These are phyloP conservation scores for Mesorhabditis sp. DNA, from an alignment of 2,888 invertebrate species.

Conservation along the genomic window DNA sequence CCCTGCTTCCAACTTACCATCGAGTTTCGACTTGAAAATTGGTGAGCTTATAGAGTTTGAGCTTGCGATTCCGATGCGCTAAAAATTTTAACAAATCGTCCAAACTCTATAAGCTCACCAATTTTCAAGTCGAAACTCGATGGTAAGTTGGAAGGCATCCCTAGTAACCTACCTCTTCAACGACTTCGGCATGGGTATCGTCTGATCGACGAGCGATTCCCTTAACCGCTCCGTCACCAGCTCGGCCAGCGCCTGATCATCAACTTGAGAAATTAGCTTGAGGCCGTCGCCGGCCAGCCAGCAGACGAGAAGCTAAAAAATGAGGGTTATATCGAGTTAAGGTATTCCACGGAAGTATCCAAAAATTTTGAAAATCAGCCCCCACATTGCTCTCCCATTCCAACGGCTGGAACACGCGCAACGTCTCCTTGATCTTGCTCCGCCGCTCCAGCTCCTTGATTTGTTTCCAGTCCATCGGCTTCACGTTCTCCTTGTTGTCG, in stretches of 20 bases:
- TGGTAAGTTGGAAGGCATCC: too few relatives aligned
- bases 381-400: constrained; percentile 29
- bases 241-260: background rate
- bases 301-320: constrained; percentile 25
- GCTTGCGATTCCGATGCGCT: too few relatives aligned
- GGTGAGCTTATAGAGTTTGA: too few relatives aligned
- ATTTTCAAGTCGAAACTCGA: too few relatives aligned
- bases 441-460: background rate
- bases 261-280: constrained; percentile 8
- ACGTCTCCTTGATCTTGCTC: constrained; percentile 11
- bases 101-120: too few relatives aligned
- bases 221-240: background rate
- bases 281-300: constrained; percentile 42
- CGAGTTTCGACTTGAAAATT: too few relatives aligned
- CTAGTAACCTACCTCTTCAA: background rate
- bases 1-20: too few relatives aligned
- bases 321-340: background rate
- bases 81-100: too few relatives aligned
- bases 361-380: background rate
- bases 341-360: too few relatives aligned
- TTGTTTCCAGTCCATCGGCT: constrained; percentile 4
- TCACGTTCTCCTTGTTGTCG: background rate
- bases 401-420: constrained; percentile 38
- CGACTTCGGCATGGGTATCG: background rate
- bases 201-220: background rate